Conservation (phyloP, 92 coral and sea anemone genomes). For the Siderastrea radians region DNA sequence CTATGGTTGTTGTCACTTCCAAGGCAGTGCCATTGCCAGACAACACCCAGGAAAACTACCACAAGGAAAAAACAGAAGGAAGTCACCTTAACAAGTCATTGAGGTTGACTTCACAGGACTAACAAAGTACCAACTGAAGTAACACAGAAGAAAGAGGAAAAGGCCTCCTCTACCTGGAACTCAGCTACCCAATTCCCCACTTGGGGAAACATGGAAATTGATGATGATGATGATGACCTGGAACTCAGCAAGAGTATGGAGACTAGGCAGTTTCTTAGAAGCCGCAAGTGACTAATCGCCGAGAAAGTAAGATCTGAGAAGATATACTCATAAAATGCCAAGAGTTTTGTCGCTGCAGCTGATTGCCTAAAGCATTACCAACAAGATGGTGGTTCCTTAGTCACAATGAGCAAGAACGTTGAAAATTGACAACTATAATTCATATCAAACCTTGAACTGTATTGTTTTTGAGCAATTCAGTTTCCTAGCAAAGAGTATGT, state of each 20-base stretch:
- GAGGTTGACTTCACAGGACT: slow-evolving; percentile 47
- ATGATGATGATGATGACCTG: background rate
- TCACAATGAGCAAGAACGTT: background rate
- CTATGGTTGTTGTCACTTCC: slow-evolving; percentile 18
- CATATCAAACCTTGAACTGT: too few relatives aligned
- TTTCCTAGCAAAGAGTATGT: too few relatives aligned
- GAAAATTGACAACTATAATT: too few relatives aligned
- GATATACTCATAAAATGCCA: slow-evolving; percentile 4
- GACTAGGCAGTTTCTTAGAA: slow-evolving; percentile 9
- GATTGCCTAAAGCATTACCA: background rate
- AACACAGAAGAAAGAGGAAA: background rate
- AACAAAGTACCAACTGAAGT: slow-evolving; percentile 3
- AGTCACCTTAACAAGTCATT: background rate
- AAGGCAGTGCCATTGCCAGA: background rate
- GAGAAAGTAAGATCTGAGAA: slow-evolving; percentile 20
- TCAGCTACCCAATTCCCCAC: too few relatives aligned
- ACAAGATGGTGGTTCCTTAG: background rate
- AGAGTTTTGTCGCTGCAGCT: background rate
- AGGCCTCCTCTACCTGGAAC: slow-evolving; percentile 5
- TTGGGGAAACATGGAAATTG: too few relatives aligned
- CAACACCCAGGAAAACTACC: slow-evolving; percentile 3
- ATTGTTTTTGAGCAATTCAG: too few relatives aligned
- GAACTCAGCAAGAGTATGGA: slow-evolving; percentile 12
- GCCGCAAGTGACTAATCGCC: background rate
- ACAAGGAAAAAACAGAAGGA: background rate